Percentiles rank a stretch among this genome's conserved stretches.
These are phyloP conservation scores for Sceloporus undulatus DNA, from an alignment of 2,113 vertebrate genomes.

Conservation along the genomic window DNA sequence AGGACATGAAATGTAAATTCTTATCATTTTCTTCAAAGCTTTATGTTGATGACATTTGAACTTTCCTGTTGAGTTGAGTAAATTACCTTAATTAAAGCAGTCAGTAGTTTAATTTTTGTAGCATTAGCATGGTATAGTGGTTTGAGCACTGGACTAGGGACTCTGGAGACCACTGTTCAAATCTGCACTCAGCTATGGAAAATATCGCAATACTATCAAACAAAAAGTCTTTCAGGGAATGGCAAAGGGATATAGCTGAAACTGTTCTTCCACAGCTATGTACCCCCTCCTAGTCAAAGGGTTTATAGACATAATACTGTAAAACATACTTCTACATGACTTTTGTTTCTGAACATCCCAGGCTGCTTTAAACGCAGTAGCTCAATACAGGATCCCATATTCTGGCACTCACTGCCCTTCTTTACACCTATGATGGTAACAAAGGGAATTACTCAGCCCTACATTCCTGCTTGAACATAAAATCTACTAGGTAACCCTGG, in stretches of 20 bases:
- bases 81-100: not conserved
- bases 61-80: not conserved
- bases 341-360: not conserved
- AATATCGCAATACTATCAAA: no score
- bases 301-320: not conserved
- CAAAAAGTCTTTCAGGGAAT: no score
- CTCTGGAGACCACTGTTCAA: no score
- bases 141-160: no score
- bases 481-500: no score
- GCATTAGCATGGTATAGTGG: no score
- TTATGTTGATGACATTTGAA: not conserved
- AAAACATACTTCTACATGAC: not conserved
- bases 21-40: not conserved
- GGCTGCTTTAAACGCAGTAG: not conserved
- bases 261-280: not conserved
- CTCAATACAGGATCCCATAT: not conserved
- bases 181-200: no score
- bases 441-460: no score
- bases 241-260: no score
- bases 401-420: not conserved
- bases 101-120: not conserved
- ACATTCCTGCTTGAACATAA: no score
- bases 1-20: not conserved
- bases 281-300: not conserved
- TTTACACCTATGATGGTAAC: not conserved